A percentile compares a stretch with the other conserved stretches of the same genome.
Conservation (phyloP, 2,888 invertebrate species). For the Sphaeridia pumilis region DNA sequence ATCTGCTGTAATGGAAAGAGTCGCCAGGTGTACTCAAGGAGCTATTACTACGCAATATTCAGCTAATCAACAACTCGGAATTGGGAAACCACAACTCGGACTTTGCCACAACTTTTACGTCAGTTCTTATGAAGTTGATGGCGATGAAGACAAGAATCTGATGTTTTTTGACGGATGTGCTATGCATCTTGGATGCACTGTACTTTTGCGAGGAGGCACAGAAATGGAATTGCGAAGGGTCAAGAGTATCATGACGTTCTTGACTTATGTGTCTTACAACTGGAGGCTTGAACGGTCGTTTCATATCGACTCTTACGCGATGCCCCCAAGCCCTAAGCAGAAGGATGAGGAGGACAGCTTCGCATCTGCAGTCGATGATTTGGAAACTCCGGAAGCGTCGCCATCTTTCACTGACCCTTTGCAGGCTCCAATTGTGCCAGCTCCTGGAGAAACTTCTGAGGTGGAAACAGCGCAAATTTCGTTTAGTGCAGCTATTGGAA, state of each 20-base stretch:
- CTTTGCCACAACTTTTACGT: conserved; percentile 72
- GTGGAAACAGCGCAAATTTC: background rate
- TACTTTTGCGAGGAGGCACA: conserved; percentile 66
- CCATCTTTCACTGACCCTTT: conserved; percentile 13
- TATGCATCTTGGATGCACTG: conserved; percentile 71
- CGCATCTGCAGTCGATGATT: conserved; percentile 17
- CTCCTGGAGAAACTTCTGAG: background rate
- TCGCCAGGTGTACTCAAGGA: conserved; percentile 68
- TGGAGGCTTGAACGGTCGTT: conserved; percentile 86
- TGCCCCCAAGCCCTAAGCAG: conserved; percentile 45
- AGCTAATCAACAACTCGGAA: conserved; percentile 73
- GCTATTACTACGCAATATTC: conserved; percentile 60
- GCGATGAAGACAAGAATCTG: conserved; percentile 60
- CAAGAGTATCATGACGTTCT: conserved; percentile 68
- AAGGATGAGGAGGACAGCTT: conserved; percentile 24
- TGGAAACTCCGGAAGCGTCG: background rate
- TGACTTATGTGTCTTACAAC: conserved; percentile 77
- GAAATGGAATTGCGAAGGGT: conserved; percentile 62
- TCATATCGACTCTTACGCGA: conserved; percentile 72
- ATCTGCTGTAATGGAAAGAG: conserved; percentile 61
- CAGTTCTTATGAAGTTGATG: conserved; percentile 45
- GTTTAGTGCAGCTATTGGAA: conserved; percentile 46
- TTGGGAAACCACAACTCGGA: conserved; percentile 68
- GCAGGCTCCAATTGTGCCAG: background rate
- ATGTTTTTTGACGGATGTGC: conserved; percentile 90